Conservation (phyloP, 2,797 vertebrate genomes). For the Gobionotothen gibberifrons region DNA sequence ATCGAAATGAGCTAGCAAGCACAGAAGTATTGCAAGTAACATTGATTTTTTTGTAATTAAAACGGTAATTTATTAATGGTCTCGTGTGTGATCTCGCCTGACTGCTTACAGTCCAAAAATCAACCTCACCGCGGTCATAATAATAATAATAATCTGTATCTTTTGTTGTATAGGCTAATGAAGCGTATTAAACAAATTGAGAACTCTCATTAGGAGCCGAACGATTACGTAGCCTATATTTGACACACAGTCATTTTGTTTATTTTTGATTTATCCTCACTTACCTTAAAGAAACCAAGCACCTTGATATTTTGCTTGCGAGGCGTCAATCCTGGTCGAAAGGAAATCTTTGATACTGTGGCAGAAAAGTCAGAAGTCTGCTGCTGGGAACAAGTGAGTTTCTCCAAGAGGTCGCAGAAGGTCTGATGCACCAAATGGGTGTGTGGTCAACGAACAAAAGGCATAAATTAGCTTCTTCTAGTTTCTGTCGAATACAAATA, state of each 20-base stretch:
- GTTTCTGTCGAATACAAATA: not conserved
- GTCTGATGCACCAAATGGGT: not conserved
- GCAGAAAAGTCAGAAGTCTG: not conserved
- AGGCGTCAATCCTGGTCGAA: not conserved
- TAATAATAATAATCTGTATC: too few relatives aligned
- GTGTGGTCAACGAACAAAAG: not conserved
- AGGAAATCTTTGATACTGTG: not conserved
- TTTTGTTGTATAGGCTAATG: too few relatives aligned
- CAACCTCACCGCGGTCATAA: too few relatives aligned
- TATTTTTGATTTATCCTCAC: not conserved
- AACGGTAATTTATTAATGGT: too few relatives aligned
- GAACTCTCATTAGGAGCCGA: not conserved
- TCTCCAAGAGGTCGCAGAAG: not conserved
- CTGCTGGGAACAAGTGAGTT: not conserved
- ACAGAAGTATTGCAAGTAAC: too few relatives aligned
- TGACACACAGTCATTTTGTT: not conserved
- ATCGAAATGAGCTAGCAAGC: too few relatives aligned
- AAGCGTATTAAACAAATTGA: not conserved
- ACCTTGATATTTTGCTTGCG: not conserved
- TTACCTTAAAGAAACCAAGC: slow-evolving; percentile 14
- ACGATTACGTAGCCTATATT: not conserved
- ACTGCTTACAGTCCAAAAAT: too few relatives aligned
- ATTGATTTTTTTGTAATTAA: too few relatives aligned
- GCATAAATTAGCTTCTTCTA: not conserved
- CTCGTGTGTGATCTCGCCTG: too few relatives aligned